Evolutionary conservation across 2,797 vertebrate genomes (phyloP).

Genomic region (Chiloscyllium punctatum): DNA sequence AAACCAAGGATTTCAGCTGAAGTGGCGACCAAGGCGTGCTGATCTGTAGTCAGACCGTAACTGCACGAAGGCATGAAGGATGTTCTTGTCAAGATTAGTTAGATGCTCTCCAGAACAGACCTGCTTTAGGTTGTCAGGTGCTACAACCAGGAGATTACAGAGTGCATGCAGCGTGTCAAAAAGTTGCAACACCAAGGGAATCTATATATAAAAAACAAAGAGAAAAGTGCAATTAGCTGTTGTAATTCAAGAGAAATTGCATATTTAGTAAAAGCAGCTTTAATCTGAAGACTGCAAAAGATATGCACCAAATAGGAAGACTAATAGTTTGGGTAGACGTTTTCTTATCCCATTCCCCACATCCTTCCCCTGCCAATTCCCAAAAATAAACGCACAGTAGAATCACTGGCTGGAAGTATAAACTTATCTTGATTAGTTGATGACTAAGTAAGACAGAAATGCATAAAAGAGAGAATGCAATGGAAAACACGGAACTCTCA

Average conservation of each 20-base stretch:
- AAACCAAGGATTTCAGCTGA: constrained; percentile 71
- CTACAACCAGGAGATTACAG: constrained; percentile 96
- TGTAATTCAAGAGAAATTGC: not conserved
- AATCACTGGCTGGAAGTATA: not conserved
- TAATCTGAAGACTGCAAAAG: not conserved
- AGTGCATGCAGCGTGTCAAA: constrained; percentile 97
- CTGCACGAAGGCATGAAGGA: constrained; percentile 96
- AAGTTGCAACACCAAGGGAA: constrained; percentile 90
- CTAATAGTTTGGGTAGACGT: not conserved
- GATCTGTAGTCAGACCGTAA: constrained; percentile 93
- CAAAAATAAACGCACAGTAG: too few relatives aligned
- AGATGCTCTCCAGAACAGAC: constrained; percentile 97
- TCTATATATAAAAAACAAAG: constrained; percentile 58
- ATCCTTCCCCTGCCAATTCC: too few relatives aligned
- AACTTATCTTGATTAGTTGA: not conserved
- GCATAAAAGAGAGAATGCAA: not conserved
- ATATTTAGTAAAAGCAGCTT: not conserved
- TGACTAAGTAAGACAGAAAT: not conserved
- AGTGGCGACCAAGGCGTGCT: constrained; percentile 87
- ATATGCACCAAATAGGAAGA: not conserved
- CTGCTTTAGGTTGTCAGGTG: constrained; percentile 98
- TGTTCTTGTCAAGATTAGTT: constrained; percentile 95
- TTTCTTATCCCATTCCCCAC: not conserved
- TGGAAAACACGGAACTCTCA: not conserved
- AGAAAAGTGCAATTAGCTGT: constrained; percentile 1